Evolutionary conservation across 1,140 invertebrate species (phyloP), one percentile per base, ranked within the genome.

Genomic region (Nephila pilipes): DNA sequence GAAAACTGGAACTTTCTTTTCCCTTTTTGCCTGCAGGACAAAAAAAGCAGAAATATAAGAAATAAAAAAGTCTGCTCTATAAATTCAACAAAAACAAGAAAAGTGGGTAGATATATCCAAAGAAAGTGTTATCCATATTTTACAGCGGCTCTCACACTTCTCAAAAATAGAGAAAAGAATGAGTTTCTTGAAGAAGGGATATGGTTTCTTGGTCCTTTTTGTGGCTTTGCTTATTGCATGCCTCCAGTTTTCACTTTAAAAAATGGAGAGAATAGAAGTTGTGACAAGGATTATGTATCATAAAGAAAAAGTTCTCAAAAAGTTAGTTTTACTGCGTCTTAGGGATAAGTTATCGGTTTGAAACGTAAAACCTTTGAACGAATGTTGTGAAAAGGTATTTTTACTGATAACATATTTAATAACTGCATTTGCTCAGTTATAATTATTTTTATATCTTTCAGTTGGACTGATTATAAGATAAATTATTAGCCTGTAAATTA

Each of bases 91-190:
- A 38, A 88, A 88, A 32, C 32, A 75, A 75, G 87, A 88, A 88
- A 75, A 88, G 75, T 88, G 63, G 38, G 20, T 18, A n/a, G 46
- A 88, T n/a, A 75, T 54, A 18, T 10, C 36, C 1, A 22, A 25
- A 75, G 63, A 88, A 88, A 75, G 63, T 18, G 63, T 63, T 88
- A 88, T 88, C 38, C 87, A 88, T 88, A 88, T 75, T 88, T 88
- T 88, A 88, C 36, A 88, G 87, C 87, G 14, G 60, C 16, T 25
- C 63, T 29, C n/a, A 87, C 57, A 63, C 55, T 36, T 63, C 85
- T 87, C 4, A 60, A 55, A 38, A 36, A 36, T 87, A 87, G 20
- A 22, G 25, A 87, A 75, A 69, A 75, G 29, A 75, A 87, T 75
- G 36, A 6, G 54, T 69, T 75, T 88, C 6, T 29, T 69, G 63